Evolutionary conservation across 1,140 invertebrate genomes (phyloP).

Genomic region (Halesus radiatus): DNA sequence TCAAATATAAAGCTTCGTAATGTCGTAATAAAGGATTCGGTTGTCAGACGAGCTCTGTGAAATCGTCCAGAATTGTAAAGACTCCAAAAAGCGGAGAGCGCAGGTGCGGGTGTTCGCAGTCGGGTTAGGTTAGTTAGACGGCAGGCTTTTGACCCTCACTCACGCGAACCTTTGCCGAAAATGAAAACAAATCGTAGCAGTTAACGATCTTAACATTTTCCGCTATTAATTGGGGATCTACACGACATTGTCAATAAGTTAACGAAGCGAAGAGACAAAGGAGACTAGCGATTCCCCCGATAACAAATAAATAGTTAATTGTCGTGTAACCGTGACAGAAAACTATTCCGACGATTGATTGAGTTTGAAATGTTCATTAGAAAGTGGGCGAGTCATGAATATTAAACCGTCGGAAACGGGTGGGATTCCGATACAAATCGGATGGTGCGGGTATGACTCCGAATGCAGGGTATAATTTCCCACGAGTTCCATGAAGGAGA

Average conservation of each 20-base stretch:
- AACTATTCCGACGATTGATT: too few relatives aligned
- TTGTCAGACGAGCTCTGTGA: background rate
- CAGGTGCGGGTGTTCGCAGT: too few relatives aligned
- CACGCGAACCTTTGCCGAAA: background rate
- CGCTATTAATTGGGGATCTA: background rate
- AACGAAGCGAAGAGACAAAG: too few relatives aligned
- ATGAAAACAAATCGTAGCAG: background rate
- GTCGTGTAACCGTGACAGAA: too few relatives aligned
- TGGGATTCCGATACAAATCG: background rate
- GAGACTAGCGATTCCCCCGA: too few relatives aligned
- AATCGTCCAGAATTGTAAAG: background rate
- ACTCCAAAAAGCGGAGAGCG: too few relatives aligned
- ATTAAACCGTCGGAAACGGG: too few relatives aligned
- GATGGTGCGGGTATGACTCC: background rate
- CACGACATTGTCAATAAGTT: background rate
- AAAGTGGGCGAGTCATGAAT: too few relatives aligned
- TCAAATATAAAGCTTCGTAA: background rate
- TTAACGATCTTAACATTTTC: background rate
- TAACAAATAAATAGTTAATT: too few relatives aligned
- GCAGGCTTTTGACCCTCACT: background rate
- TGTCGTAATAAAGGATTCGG: slow-evolving; percentile 1
- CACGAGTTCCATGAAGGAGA: slow-evolving; percentile 24
- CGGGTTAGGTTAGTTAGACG: background rate
- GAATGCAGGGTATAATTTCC: slow-evolving; percentile 30
- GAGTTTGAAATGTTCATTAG: too few relatives aligned